Evolutionary conservation across 2,113 vertebrate genomes (phyloP).

Genomic region (Podocnemis expansa): DNA sequence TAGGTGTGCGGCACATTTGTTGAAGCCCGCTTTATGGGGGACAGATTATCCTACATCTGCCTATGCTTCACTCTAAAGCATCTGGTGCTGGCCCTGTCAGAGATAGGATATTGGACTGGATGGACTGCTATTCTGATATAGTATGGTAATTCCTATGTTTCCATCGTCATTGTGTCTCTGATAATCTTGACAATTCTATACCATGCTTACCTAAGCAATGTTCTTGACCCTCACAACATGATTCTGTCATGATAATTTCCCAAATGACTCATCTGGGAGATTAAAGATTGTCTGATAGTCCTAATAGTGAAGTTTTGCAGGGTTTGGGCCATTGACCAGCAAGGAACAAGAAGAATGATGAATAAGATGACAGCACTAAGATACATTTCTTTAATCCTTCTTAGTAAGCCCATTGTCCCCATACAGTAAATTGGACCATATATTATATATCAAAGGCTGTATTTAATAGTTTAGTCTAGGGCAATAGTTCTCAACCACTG

Average conservation of each 20-base stretch:
- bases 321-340: background rate
- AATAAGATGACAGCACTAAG: background rate
- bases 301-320: background rate
- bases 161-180: background rate
- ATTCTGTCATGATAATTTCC: background rate
- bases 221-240: background rate
- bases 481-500: too few relatives aligned
- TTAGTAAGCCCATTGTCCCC: background rate
- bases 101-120: background rate
- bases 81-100: background rate
- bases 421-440: background rate
- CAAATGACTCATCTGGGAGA: background rate
- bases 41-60: background rate
- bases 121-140: background rate
- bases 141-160: background rate
- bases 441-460: fast-evolving
- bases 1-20: too few relatives aligned
- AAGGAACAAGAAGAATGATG: background rate
- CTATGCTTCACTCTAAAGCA: background rate
- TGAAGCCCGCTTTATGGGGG: background rate
- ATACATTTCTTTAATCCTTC: background rate
- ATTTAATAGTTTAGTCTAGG: too few relatives aligned
- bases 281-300: background rate
- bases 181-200: background rate
- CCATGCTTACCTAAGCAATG: background rate